A percentile compares a stretch with the other conserved stretches of the same genome.
Conservation (phyloP, 2,113 vertebrate genomes). For the Eulacestoma nigropectus region DNA sequence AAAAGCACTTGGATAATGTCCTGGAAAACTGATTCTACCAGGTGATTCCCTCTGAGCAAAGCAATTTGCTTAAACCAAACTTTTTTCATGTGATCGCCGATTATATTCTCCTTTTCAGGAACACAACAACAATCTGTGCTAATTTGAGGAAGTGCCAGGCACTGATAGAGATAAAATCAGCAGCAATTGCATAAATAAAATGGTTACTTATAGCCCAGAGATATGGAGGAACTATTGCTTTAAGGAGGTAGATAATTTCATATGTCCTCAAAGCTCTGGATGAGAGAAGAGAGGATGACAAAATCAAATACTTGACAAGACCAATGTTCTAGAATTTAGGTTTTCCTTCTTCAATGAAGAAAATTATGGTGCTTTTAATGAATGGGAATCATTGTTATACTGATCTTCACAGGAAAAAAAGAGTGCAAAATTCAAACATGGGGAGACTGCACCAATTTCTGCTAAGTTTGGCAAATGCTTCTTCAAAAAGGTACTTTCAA, state of each 20-base stretch:
- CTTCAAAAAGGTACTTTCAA: neutral
- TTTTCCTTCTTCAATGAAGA: neutral
- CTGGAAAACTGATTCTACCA: neutral
- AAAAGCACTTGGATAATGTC: neutral
- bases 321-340: neutral
- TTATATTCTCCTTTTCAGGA: neutral
- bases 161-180: conserved; percentile 19
- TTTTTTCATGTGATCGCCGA: neutral
- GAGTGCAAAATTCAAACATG: neutral
- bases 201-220: neutral
- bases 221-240: neutral
- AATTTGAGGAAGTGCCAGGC: neutral
- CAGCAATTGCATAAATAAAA: neutral
- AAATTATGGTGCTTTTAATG: neutral
- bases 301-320: neutral
- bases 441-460: neutral
- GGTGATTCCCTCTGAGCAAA: neutral
- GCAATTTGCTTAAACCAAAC: neutral
- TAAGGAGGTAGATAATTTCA: neutral
- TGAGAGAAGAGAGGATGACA: neutral
- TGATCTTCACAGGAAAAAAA: neutral
- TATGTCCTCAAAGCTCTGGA: neutral
- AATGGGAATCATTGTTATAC: neutral
- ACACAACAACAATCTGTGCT: neutral
- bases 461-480: neutral